Evolutionary conservation across 2,888 invertebrate genomes (phyloP), one percentile per base, ranked within the genome.

Genomic region (Parasteatoda lunata): DNA sequence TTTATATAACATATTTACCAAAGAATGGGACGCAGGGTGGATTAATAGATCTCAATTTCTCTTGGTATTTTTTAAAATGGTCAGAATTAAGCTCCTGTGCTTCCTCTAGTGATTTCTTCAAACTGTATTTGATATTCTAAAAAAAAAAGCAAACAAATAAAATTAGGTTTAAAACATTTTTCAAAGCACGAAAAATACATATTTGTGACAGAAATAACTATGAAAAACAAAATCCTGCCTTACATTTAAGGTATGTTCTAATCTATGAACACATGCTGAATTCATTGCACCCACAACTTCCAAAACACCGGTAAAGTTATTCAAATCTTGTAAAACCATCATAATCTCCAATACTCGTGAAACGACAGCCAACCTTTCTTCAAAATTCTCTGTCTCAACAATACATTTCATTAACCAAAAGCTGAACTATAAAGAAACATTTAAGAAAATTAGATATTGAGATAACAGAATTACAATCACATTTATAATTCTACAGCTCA

Each of bases 21-120:
- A 98, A 95, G 93, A 99, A 99, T 89, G 99, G 99, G 91, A 99
- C 98, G 93, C 98, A 99, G 3, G 99, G 99, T 89, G 99, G 99
- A 94, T 99, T 98, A 91, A 99, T 98, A 88, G 97, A 97, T 88
- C 98, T 94, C 90, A 99, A 93, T 89, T 97, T 95, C 92, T 98
- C 98, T 92, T 97, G 97, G 93, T 99, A 98, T 90, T 96, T 96
- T 84, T 95, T 94, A 92, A 96, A 96, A 92, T 98, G 98, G 92
- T 97, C 97, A 85, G 95, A 94, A 92, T 96, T 96, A 82, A 98
- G 93, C 90, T 96, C 96, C 76, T 96, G 94, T 90, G 97, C 97
- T 91, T 98, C 97, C 89, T 97, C 97, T 86, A 98, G 93, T 51
- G 96, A 95, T 90, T 95, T 95, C 89, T 95, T 94, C 90, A 97